Base-by-base conservation (phyloP, 2,797 vertebrate genomes). In the Psittacula echo region DNA sequence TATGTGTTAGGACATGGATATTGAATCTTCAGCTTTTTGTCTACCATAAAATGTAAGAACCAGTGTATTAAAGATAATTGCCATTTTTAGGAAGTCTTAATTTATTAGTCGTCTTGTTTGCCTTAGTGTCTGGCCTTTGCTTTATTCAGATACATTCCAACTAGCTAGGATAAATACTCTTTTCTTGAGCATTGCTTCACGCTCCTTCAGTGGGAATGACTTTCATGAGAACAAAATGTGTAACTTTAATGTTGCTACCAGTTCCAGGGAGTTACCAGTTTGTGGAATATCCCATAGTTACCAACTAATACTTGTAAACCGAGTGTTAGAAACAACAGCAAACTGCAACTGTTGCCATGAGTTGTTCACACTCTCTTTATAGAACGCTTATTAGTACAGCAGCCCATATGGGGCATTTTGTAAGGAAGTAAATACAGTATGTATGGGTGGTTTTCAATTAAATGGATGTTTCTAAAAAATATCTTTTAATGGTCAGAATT, bases 251-350 rank as follows among this genome's bases (percentile, higher is more conserved):
- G 39, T 79, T 91, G 47, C 15, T 80, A 53, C n/a, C 20, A 34
- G 53, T 89, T 83, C 61, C 21, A 41, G 68, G 27, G 50, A 91
- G 62, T 48, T 50, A 54, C 8, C 54, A 44, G 39, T 91, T 74
- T 90, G n/a, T 72, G 84, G 79, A 58, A 32, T 62, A 81, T 62
- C 62, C 27, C 24, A 80, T 91, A 81, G 54, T 93, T 88, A 41
- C 37, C 79, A 72, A 54, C 62, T 81, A 79, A 61, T 42, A 24
- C 27, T 86, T 94, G 56, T 82, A 71, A 94, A 81, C 19, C 8
- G 34, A 79, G 45, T 62, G 76, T 75, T 89, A 72, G 75, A 90
- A 95, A 54, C 53, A 93, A 68, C 54, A 88, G 71, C 80, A 91
- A 74, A 66, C 45, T 54, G 44, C 11, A 44, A 4, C 65, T 91